Base-by-base conservation (phyloP, 2,888 invertebrate species). In the Chymomyza procnemis region DNA sequence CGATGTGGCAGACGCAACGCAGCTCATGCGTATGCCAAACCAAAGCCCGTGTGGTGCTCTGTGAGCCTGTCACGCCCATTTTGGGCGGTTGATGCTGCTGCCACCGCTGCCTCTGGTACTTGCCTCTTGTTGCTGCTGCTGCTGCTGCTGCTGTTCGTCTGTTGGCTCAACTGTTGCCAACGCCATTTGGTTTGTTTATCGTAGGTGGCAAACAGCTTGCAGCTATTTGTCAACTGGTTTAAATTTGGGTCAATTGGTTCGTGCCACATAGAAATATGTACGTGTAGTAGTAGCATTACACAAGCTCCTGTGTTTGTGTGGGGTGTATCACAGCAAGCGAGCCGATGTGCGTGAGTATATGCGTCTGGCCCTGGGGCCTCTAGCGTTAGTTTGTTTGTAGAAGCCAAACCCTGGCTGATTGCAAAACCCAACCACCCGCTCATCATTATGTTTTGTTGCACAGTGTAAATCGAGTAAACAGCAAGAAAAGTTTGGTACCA, bases 191-290 rank as follows among this genome's bases (percentile, higher is more conserved):
- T 55, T 50, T 54, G 70, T 61, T 66, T 61, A 65, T 69, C 30
- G 65, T 62, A 69, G 69, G 75, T 72, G 85, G 76, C 71, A 73
- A 75, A 73, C 67, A 72, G 80, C 85, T 76, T 69, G 78, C 78
- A 87, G 84, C 83, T 79, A 79, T 80, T 80, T 80, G 79, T 81
- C 79, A 75, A 75, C 76, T 71, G 74, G 74, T 80, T 87, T 87
- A 83, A 78, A 85, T 85, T 84, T 79, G 83, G 87, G 84, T 85
- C 84, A 80, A 84, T 84, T 85, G 85, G 85, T 76, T 80, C 73
- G 79, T 67, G 83, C 75, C 87, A 75, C 80, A 82, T 62, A 65
- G 62, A 56, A 66, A 66, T 66, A 66, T 54, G 61, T 57, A n/a
- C n/a, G n/a, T n/a, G n/a, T n/a, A n/a, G 71, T 59, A 12, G 34